Conservation (phyloP, 2,797 vertebrate species). For the Selene dorsalis region DNA sequence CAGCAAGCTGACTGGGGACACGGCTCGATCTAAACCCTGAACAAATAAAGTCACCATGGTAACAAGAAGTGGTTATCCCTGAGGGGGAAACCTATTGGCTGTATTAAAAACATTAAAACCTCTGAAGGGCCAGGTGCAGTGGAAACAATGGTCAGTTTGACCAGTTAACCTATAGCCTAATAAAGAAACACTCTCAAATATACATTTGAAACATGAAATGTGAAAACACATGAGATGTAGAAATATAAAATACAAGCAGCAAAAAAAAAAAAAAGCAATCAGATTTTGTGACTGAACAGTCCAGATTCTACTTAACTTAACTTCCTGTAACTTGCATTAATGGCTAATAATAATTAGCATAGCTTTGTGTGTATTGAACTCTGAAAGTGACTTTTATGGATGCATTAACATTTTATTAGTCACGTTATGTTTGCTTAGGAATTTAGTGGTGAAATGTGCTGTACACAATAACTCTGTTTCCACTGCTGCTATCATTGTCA, state of each 20-base stretch:
- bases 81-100: slow-evolving; percentile 33
- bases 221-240: too few relatives aligned
- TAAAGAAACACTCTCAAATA: neutral
- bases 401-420: neutral
- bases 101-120: slow-evolving; percentile 37
- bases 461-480: neutral
- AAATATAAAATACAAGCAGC: too few relatives aligned
- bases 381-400: neutral
- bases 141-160: slow-evolving; percentile 11
- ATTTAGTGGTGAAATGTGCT: neutral
- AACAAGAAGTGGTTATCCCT: slow-evolving; percentile 46
- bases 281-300: too few relatives aligned
- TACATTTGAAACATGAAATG: too few relatives aligned
- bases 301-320: neutral
- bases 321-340: neutral
- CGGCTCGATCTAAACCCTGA: slow-evolving; percentile 27
- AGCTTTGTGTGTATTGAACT: neutral
- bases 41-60: slow-evolving; percentile 59
- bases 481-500: slow-evolving; percentile 1
- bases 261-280: too few relatives aligned
- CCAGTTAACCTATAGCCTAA: neutral
- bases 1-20: slow-evolving; percentile 9
- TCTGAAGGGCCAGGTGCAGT: slow-evolving; percentile 4
- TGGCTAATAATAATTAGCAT: neutral
- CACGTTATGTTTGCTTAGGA: neutral